These are phyloP conservation scores for Acromyrmex charruanus DNA, from an alignment of 1,140 invertebrate species.

Conservation along the genomic window DNA sequence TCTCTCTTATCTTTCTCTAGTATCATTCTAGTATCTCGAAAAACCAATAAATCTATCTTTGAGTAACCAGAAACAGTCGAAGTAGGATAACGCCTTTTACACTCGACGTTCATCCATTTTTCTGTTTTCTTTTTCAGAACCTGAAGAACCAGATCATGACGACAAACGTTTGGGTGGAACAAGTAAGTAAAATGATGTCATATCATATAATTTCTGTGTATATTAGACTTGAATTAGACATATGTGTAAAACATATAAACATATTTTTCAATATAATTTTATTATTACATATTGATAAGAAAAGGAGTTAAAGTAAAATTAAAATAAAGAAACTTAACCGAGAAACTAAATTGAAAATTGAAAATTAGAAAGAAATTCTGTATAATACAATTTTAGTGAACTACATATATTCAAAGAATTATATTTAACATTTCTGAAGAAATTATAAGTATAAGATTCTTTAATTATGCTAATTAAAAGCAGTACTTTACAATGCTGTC, in stretches of 20 bases:
- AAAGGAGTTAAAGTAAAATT: background rate
- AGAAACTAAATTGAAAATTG: background rate
- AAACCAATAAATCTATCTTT: constrained; percentile 69
- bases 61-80: constrained; percentile 62
- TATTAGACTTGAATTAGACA: background rate
- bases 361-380: background rate
- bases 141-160: constrained; percentile 99
- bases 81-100: constrained; percentile 41
- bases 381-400: background rate
- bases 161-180: constrained; percentile 98
- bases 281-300: background rate
- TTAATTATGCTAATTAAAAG: background rate
- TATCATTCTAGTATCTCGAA: constrained; percentile 51
- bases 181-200: constrained; percentile 89
- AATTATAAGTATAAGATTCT: background rate
- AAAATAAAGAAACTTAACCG: background rate
- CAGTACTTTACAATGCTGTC: background rate
- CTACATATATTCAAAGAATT: background rate
- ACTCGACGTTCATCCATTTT: constrained; percentile 57
- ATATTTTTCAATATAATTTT: background rate
- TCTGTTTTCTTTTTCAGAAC: constrained; percentile 92
- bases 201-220: background rate
- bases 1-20: background rate
- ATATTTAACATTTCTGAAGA: background rate
- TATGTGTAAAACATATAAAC: background rate